Conservation (phyloP, 2,113 vertebrate genomes). For the Excalfactoria chinensis region DNA sequence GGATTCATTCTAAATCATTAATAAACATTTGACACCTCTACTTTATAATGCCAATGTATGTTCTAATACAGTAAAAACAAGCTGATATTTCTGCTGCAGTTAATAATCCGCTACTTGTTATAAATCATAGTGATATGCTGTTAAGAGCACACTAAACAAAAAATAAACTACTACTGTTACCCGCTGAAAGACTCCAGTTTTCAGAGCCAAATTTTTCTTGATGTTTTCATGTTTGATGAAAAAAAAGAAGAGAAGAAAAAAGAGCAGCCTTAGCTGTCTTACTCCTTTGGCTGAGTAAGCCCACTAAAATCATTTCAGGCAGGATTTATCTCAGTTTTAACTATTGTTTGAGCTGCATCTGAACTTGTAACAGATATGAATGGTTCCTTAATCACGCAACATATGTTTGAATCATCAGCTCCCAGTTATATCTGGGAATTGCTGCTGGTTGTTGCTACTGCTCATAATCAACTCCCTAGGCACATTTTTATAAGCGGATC, state of each 20-base stretch:
- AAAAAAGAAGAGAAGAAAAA: background rate
- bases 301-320: background rate
- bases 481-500: background rate
- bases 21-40: background rate
- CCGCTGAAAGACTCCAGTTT: background rate
- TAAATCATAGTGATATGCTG: slow-evolving; percentile 8
- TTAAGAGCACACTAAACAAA: background rate
- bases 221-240: background rate
- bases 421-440: background rate
- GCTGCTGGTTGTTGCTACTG: background rate
- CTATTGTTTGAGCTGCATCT: background rate
- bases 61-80: background rate
- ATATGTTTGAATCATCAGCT: background rate
- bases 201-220: background rate
- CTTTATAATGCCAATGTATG: background rate
- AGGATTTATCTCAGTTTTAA: background rate
- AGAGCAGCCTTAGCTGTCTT: background rate
- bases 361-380: background rate
- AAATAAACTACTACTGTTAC: background rate
- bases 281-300: background rate
- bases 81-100: background rate
- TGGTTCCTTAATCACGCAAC: background rate
- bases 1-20: background rate
- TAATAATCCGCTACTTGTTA: background rate
- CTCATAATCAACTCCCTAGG: background rate